Evolutionary conservation across 2,113 vertebrate species (phyloP), one percentile per base, ranked within the genome.

Genomic region (Muscicapa adusta): DNA sequence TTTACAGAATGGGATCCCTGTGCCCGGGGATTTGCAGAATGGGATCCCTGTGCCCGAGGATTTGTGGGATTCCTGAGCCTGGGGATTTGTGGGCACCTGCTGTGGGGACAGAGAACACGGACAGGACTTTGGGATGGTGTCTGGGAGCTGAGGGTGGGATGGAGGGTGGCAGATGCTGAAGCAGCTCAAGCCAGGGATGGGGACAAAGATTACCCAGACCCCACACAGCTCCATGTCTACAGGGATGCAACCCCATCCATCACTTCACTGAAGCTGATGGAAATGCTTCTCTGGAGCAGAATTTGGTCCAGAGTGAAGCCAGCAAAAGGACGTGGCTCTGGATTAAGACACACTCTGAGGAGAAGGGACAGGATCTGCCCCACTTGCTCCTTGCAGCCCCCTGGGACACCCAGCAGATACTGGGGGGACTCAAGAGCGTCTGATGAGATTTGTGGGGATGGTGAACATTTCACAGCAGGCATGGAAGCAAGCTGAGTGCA

Each of bases 351-450:
- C 1, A 0, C 8, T 43, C 15, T n/a, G 38, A 45, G 48, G 13
- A 61, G 42, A 23, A 75, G 47, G 1, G 3, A 18, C 18, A 40
- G 71, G 68, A 85, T 23, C 33, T 61, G n/a, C 43, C 4, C 47
- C 2, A 4, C 47, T 36, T 29, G 42, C 26, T 28, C 26, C 61
- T 85, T 28, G 25, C 54, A 24, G 63, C 26, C 38, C 20, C 5
- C 62, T 54, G 51, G 1, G 3, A 14, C 7, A 10, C 28, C 48
- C 53, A 62, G 42, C 9, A 88, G 40, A 25, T 56, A 4, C 12
- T 19, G 7, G 5, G 8, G 9, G 14, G 6, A n/a, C 33, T 68
- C 0, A 0, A 25, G 2, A 81, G 18, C 0, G 0, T 63, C 31
- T 0, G 5, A 12, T 40, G 56, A 15, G 36, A 5, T 34, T 77